These are phyloP conservation scores for Psilopsiagon aymara DNA, from an alignment of 2,113 vertebrate species.

Conservation along the genomic window DNA sequence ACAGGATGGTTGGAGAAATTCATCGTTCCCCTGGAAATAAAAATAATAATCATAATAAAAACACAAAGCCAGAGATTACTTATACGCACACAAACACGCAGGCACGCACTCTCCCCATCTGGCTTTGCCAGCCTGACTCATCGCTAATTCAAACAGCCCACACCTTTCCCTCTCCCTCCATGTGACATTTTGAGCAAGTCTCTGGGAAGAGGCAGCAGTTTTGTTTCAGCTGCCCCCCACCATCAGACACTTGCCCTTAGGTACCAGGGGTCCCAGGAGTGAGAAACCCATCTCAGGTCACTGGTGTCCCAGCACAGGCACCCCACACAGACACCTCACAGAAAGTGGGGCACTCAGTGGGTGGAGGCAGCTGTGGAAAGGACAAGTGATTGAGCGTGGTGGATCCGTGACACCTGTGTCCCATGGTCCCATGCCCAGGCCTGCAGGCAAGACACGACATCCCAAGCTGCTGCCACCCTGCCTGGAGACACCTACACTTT, in stretches of 20 bases:
- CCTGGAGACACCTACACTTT: neutral
- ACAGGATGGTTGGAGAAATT: slow-evolving; percentile 68
- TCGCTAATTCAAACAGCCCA: slow-evolving; percentile 72
- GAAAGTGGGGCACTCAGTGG: slow-evolving; percentile 17
- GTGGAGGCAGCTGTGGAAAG: slow-evolving; percentile 7
- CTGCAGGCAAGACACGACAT: fast-evolving
- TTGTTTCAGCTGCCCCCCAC: neutral
- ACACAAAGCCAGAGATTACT: slow-evolving; percentile 70
- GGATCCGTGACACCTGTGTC: neutral
- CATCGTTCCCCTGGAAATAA: slow-evolving; percentile 69
- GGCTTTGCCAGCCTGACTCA: slow-evolving; percentile 69
- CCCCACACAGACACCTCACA: neutral
- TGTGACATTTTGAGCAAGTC: slow-evolving; percentile 1
- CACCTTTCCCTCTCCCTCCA: slow-evolving; percentile 63
- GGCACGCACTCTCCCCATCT: slow-evolving; percentile 71
- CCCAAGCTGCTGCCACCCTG: neutral
- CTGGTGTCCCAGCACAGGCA: neutral
- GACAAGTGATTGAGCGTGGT: slow-evolving; percentile 13
- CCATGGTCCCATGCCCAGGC: neutral
- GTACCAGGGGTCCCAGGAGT: neutral
- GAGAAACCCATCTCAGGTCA: neutral
- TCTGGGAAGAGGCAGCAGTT: neutral
- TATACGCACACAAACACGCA: slow-evolving; percentile 61
- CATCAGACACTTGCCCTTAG: fast-evolving
- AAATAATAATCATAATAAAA: slow-evolving; percentile 72